A percentile compares a stretch with the other conserved stretches of the same genome.
phyloP scores from a whole-genome alignment of 2,113 vertebrate genomes.

The Noturus placidus region DNA sequence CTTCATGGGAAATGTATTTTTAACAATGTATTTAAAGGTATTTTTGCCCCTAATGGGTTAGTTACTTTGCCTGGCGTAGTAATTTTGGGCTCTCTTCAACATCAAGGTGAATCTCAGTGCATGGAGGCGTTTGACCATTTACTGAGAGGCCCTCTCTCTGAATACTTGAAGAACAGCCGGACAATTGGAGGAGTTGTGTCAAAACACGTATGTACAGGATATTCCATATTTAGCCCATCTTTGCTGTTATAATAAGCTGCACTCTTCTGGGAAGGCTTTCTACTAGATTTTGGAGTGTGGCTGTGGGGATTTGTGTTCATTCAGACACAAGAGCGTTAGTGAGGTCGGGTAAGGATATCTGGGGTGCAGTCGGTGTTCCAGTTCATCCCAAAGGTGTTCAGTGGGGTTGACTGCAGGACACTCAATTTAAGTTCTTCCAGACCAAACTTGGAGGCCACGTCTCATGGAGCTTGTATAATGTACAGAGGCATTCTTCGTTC shows the following conservation, averaged over 20 bases:
- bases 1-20: slow-evolving; percentile 26
- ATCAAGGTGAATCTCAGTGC: slow-evolving; percentile 75
- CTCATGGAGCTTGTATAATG: no score
- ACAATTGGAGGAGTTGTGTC: slow-evolving; percentile 88
- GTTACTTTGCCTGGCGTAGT: slow-evolving; percentile 10
- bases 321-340: background rate
- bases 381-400: background rate
- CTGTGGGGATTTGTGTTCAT: background rate
- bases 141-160: slow-evolving; percentile 79
- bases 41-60: background rate
- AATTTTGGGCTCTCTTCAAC: slow-evolving; percentile 28
- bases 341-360: background rate
- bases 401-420: background rate
- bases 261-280: background rate
- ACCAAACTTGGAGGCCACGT: no score
- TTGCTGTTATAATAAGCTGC: background rate
- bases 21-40: no score
- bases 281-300: background rate
- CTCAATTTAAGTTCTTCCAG: no score
- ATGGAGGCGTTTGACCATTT: slow-evolving; percentile 88
- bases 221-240: no score
- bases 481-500: no score
- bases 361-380: background rate
- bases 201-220: slow-evolving; percentile 83
- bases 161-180: slow-evolving; percentile 85